Conservation (phyloP, 2,113 vertebrate genomes). For the Larimichthys crocea region DNA sequence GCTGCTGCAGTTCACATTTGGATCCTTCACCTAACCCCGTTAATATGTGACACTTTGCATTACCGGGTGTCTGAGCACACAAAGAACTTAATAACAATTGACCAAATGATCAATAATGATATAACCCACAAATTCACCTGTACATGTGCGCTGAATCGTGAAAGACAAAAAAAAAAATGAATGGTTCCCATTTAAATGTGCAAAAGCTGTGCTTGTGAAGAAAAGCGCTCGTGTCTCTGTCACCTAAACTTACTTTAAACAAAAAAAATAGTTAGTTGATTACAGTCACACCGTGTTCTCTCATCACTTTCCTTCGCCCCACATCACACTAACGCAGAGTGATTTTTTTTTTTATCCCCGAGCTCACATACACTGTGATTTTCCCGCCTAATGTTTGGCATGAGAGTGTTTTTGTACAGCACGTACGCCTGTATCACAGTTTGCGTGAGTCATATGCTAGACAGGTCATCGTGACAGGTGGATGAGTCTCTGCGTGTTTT, state of each 20-base stretch:
- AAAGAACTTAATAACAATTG: constrained; percentile 12
- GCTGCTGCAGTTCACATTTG: constrained; percentile 16
- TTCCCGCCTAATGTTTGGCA: constrained; percentile 16
- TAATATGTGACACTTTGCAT: constrained; percentile 11
- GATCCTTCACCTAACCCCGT: constrained; percentile 22
- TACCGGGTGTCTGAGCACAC: not conserved
- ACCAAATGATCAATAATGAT: constrained; percentile 28
- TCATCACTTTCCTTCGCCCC: constrained; percentile 1
- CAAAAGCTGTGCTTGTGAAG: constrained; percentile 28
- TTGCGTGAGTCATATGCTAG: constrained; percentile 64
- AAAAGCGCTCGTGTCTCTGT: constrained; percentile 2
- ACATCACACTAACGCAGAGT: not conserved
- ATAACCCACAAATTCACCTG: constrained; percentile 12
- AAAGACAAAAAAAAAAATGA: constrained; percentile 12
- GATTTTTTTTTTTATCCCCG: not conserved
- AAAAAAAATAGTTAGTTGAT: not conserved
- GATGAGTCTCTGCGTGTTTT: constrained; percentile 86
- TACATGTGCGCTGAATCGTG: constrained; percentile 13
- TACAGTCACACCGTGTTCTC: not conserved
- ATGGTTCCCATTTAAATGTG: constrained; percentile 25
- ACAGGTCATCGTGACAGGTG: constrained; percentile 78
- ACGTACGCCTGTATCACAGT: not conserved
- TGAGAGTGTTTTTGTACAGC: constrained; percentile 15
- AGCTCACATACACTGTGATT: not conserved
- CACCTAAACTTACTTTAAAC: not conserved